Evolutionary conservation across 2,113 vertebrate species (phyloP).

Genomic region (Acrocephalus arundinaceus): DNA sequence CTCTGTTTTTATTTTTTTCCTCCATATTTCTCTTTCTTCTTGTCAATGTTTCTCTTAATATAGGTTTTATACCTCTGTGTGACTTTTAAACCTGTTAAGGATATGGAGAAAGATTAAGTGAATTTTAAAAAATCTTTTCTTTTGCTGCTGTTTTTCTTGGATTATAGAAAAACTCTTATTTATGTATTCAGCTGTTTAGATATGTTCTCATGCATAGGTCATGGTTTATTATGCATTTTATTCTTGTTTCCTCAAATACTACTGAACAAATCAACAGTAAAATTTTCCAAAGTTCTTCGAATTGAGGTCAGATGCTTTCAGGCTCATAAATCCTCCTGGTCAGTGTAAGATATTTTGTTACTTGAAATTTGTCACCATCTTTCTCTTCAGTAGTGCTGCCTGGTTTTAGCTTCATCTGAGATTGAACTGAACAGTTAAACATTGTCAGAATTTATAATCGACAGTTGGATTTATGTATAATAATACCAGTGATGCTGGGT

Average conservation of each 20-base stretch:
- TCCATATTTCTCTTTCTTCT: not conserved
- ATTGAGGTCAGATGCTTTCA: not conserved
- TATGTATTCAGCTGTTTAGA: not conserved
- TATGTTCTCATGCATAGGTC: not conserved
- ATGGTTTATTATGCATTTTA: not conserved
- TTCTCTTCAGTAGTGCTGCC: not conserved
- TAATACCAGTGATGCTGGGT: not conserved
- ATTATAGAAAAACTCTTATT: not conserved
- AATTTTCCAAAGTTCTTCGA: conserved; percentile 20
- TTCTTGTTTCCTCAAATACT: not conserved
- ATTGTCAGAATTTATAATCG: not conserved
- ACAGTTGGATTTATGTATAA: not conserved
- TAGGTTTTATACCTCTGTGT: not conserved
- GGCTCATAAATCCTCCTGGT: not conserved
- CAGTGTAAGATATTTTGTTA: not conserved
- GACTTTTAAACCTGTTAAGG: not conserved
- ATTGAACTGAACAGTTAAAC: not conserved
- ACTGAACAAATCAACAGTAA: not conserved
- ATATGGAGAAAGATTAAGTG: not conserved
- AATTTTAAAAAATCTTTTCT: not conserved
- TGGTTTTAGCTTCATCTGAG: not conserved
- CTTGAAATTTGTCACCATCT: not conserved
- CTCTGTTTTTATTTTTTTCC: not conserved
- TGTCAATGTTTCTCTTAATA: not conserved
- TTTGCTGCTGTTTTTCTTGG: not conserved